A percentile compares a stretch with the other conserved stretches of the same genome.
phyloP scores from a whole-genome alignment of 2,113 vertebrate species.

The Axis porcinus region DNA sequence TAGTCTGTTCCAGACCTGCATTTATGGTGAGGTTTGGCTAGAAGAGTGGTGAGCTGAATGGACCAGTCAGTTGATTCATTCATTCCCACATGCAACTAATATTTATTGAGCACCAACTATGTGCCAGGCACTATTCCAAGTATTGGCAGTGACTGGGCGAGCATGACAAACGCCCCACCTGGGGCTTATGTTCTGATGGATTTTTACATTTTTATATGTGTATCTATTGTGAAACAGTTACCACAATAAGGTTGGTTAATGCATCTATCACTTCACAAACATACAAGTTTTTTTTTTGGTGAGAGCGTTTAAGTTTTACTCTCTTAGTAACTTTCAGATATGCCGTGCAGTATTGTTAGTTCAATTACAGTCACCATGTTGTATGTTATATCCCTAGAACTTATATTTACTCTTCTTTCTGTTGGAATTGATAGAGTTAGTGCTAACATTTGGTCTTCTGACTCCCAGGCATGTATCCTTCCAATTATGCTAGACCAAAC shows the following conservation, averaged over 20 bases:
- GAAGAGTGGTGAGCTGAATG: neutral
- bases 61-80: neutral
- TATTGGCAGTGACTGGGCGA: neutral
- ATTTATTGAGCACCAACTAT: neutral
- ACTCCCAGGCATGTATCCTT: neutral
- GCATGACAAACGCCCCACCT: neutral
- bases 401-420: neutral
- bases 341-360: neutral
- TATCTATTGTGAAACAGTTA: neutral
- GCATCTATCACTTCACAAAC: neutral
- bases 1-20: neutral
- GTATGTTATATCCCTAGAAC: neutral
- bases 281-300: neutral
- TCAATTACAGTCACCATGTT: neutral
- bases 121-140: neutral
- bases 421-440: neutral
- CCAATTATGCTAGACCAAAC: neutral
- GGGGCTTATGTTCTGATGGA: neutral
- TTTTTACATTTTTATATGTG: neutral
- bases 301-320: neutral
- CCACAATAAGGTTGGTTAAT: neutral
- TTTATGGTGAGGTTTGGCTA: neutral
- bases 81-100: neutral
- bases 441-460: neutral
- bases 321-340: neutral